Conservation (phyloP, 2,113 vertebrate species). For the Macrotis lagotis region DNA sequence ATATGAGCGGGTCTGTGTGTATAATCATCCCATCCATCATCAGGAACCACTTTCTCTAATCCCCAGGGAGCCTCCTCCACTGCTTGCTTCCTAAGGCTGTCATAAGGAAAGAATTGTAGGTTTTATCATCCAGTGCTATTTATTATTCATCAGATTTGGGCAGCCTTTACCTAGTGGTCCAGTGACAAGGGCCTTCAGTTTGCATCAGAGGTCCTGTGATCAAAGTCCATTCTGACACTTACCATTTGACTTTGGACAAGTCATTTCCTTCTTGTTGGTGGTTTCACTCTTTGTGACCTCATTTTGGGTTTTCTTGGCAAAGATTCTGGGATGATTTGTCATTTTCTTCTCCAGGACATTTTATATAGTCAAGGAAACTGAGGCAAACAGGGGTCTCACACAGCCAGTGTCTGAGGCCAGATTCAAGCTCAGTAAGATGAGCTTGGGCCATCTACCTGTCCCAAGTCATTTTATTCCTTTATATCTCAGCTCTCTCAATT, state of each 20-base stretch:
- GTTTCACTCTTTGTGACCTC: neutral
- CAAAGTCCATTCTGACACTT: neutral
- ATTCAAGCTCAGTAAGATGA: neutral
- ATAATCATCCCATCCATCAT: neutral
- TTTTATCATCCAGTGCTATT: neutral
- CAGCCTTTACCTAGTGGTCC: neutral
- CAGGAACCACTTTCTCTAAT: neutral
- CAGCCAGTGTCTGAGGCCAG: neutral
- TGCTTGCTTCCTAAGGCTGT: neutral
- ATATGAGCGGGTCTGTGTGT: neutral
- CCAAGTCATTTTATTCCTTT: neutral
- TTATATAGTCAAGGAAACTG: too few species aligned
- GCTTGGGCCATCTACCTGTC: neutral
- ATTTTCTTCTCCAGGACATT: too few species aligned
- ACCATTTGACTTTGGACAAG: too few species aligned
- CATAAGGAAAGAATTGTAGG: neutral
- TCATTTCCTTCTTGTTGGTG: too few species aligned
- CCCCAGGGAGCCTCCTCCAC: neutral
- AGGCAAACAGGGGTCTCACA: neutral
- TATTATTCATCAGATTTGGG: neutral
- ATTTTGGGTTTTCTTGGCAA: neutral
- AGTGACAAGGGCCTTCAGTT: neutral
- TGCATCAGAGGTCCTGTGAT: neutral
- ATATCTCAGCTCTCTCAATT: neutral
- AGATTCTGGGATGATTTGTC: neutral